Base-by-base conservation (phyloP, 64 coral and sea anemone genomes). In the Montipora sp. region DNA sequence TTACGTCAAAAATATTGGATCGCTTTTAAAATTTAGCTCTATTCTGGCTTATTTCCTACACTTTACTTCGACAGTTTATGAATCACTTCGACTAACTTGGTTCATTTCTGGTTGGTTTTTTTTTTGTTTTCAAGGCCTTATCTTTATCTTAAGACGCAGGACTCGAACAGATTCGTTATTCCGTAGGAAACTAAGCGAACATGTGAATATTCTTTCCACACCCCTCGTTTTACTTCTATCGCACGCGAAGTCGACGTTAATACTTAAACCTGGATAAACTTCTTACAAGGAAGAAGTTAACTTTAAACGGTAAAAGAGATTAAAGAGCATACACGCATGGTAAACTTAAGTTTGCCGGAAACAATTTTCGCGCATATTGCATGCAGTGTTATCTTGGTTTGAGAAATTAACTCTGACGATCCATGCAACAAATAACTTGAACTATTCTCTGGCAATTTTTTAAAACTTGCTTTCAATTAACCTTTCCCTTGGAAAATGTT, bases 391-490 rank as follows among this genome's bases (percentile, higher is more conserved):
- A 36, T 36, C 36, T 36, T 36, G 36, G 36, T 36, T 36, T 36
- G 36, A 71, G 46, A 72, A 85, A 48, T 72, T 8, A 47, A 48
- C 45, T 72, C 61, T 15, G 44, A 71, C 44, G 21, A 50, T 72
- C 66, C 43, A 18, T 44, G 63, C 61, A 36, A 36, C 8, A 70
- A 71, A 85, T 72, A 18, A 72, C n/a, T 85, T 12, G 8, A 11
- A 49, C 48, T 70, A 19, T 47, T 20, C 6, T 70, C 14, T 48
- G 66, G 14, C 9, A 66, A 83, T 83, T 10, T 83, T 83, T 72
- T n/a, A 85, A 16, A 71, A 85, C 44, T 13, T 47, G 47, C 3
- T 12, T 72, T 71, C 82, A 70, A 51, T 85, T 71, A 85, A 85
- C 82, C 61, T 85, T 85, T 13, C 63, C 82, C 82, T 72, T 85